Conservation (phyloP, 1,140 invertebrate species). For the Megalonaias nervosa region DNA sequence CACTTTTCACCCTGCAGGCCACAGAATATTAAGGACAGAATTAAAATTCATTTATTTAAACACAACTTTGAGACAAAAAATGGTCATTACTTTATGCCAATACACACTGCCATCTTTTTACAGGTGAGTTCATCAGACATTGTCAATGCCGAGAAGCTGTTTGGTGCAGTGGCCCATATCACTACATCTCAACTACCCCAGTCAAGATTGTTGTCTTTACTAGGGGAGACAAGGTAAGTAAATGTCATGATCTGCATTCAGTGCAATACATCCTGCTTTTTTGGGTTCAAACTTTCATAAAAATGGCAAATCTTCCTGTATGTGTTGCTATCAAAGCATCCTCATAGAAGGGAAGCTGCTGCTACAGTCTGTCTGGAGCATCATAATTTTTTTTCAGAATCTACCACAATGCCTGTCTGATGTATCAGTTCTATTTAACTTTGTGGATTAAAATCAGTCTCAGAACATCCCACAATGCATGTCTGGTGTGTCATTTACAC, state of each 20-base stretch:
- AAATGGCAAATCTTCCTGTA: slow-evolving; percentile 10
- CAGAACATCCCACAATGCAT: no score
- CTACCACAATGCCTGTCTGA: no score
- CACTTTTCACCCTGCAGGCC: no score
- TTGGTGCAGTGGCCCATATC: slow-evolving; percentile 62
- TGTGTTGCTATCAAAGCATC: slow-evolving; percentile 8
- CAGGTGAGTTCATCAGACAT: slow-evolving; percentile 66
- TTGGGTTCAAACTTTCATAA: neutral
- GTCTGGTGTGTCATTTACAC: no score
- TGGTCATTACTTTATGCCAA: no score
- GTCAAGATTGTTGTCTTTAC: slow-evolving; percentile 54
- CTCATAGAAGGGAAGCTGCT: neutral
- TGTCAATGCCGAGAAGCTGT: slow-evolving; percentile 66
- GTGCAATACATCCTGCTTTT: neutral
- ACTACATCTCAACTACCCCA: slow-evolving; percentile 61
- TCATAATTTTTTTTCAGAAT: no score
- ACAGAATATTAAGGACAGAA: no score
- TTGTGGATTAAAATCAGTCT: no score
- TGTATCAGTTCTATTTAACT: no score
- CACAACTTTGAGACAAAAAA: no score
- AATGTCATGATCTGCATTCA: neutral
- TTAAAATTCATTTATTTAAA: no score
- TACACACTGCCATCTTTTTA: slow-evolving; percentile 8
- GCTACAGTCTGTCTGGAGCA: no score
- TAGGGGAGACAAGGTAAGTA: slow-evolving; percentile 59